phyloP scores from a whole-genome alignment of 2,797 vertebrate genomes.

The Ceryle rudis region DNA sequence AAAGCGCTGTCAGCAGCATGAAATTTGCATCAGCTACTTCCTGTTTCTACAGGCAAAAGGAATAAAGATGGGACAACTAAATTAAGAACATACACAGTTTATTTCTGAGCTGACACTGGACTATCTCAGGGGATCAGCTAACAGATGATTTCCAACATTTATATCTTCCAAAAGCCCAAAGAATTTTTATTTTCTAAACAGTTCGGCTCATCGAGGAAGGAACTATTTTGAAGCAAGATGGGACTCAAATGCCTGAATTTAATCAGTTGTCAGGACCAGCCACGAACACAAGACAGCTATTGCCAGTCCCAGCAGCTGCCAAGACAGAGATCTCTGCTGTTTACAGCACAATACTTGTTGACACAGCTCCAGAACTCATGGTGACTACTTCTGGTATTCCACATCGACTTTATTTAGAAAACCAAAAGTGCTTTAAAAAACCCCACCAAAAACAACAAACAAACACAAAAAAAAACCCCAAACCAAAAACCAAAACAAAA shows the following conservation, averaged over 20 bases:
- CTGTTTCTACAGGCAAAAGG: constrained; percentile 31
- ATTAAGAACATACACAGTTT: constrained; percentile 56
- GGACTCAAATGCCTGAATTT: not conserved
- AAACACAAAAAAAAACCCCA: too few relatives aligned
- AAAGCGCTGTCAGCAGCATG: not conserved
- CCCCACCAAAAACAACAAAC: not conserved
- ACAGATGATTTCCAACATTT: constrained; percentile 21
- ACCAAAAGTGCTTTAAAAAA: not conserved
- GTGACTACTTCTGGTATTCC: not conserved
- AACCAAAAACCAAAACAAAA: not conserved
- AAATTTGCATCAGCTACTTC: constrained; percentile 54
- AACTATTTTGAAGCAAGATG: not conserved
- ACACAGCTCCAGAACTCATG: not conserved
- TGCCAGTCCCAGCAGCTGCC: constrained; percentile 38
- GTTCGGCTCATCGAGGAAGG: not conserved
- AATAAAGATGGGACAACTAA: constrained; percentile 49
- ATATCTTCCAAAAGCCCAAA: not conserved
- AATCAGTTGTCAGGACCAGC: not conserved
- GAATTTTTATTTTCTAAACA: not conserved
- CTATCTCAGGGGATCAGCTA: constrained; percentile 47
- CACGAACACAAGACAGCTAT: not conserved
- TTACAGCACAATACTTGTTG: not conserved
- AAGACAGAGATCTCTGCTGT: constrained; percentile 45
- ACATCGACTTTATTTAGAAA: not conserved
- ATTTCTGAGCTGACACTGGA: constrained; percentile 51